phyloP scores from a whole-genome alignment of 2,797 vertebrate species.

The Cuniculus paca region DNA sequence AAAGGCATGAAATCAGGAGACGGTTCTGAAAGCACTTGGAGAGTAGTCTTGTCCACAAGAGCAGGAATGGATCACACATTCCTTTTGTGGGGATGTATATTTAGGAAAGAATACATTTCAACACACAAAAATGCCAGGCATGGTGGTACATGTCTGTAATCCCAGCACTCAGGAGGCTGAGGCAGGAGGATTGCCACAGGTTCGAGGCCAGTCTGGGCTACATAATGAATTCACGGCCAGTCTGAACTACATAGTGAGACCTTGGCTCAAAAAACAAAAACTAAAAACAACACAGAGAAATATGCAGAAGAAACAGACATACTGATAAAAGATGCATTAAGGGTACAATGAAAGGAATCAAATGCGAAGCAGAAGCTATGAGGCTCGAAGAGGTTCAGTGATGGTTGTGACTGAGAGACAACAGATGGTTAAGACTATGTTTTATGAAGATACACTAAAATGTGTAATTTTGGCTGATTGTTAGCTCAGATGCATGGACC shows the following conservation, averaged over 20 bases:
- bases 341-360: neutral
- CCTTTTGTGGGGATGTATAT: neutral
- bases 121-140: conserved; percentile 4
- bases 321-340: neutral
- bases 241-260: neutral
- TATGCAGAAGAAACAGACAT: neutral
- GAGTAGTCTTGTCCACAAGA: neutral
- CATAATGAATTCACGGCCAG: neutral
- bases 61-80: neutral
- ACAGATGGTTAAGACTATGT: neutral
- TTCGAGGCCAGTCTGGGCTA: neutral
- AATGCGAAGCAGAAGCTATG: neutral
- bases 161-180: neutral
- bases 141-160: neutral
- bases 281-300: conserved; percentile 27
- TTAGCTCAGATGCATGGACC: neutral
- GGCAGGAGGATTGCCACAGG: neutral
- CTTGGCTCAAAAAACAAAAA: neutral
- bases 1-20: conserved; percentile 7
- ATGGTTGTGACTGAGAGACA: neutral
- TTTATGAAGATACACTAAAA: conserved; percentile 39
- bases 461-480: conserved; percentile 23
- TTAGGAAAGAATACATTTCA: neutral
- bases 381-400: neutral
- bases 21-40: neutral